Evolutionary conservation across 2,113 vertebrate species (phyloP), one percentile per base, ranked within the genome.

Genomic region (Dromaius novaehollandiae): DNA sequence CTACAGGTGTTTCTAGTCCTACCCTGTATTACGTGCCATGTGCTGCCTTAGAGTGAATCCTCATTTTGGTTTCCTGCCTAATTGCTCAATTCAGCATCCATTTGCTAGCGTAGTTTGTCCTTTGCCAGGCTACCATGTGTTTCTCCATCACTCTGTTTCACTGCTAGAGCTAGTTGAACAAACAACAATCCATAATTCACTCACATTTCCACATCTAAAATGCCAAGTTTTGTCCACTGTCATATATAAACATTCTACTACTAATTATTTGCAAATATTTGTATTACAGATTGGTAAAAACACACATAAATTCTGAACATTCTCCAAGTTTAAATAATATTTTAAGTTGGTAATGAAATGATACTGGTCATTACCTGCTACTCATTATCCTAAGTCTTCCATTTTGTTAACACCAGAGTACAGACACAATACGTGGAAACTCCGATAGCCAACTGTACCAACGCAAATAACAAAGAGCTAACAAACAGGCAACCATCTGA

Each of bases 61-160:
- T 82, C 74, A 68, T 79, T 78, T 93, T 96, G 56, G 89, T 65
- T 84, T 87, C 86, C 60, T 96, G 93, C 89, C 89, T 89, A 91
- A 95, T 89, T 89, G 55, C 51, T 91, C 81, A 68, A 60, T 75
- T 90, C 74, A 79, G 77, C 81, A 87, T 56, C 55, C 61, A 94
- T 82, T 92, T 92, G 42, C 56, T 85, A 65, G 36, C 10, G 51
- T 26, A 82, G n/a, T 22, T 55, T 90, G 55, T 55, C 63, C 78
- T 88, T 78, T 87, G 61, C 91, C 94, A 95, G 91, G 24, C 60
- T 90, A 63, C 76, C 73, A 50, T 44, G 86, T 83, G 68, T 63
- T 93, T 88, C 74, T 78, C 51, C 76, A 53, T 74, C 44, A 51
- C 75, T 89, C 36, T 4, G 3, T 60, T 78, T 88, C 40, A 38